A percentile compares a stretch with the other conserved stretches of the same genome.
phyloP scores from a whole-genome alignment of 1,140 invertebrate species.

The Chionoecetes opilio region DNA sequence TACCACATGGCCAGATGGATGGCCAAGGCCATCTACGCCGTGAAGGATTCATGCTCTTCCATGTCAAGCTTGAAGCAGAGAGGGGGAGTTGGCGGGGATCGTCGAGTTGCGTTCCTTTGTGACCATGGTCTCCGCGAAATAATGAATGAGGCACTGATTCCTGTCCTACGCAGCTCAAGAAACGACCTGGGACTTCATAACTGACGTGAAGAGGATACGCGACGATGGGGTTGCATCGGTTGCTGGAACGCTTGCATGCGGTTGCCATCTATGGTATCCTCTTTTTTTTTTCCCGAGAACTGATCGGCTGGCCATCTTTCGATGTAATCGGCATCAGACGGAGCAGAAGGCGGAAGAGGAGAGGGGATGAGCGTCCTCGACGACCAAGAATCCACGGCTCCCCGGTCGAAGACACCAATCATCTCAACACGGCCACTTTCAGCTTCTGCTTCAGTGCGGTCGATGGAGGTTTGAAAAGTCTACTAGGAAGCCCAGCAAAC shows the following conservation, averaged over 20 bases:
- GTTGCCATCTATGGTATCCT: slow-evolving; percentile 32
- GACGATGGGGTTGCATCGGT: slow-evolving; percentile 56
- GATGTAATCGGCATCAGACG: background rate
- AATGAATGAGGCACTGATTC: slow-evolving; percentile 49
- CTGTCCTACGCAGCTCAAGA: background rate
- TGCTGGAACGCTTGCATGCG: slow-evolving; percentile 7
- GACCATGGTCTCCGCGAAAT: slow-evolving; percentile 33
- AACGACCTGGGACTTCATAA: slow-evolving; percentile 59
- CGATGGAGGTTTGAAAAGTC: slow-evolving; percentile 12
- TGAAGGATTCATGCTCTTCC: slow-evolving; percentile 59
- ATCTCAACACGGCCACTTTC: too few species aligned
- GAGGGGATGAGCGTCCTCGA: background rate
- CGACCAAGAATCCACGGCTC: background rate
- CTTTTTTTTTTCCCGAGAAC: background rate
- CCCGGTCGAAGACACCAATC: too few species aligned
- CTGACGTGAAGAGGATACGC: slow-evolving; percentile 55
- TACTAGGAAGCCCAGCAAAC: background rate
- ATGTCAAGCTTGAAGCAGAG: slow-evolving; percentile 28
- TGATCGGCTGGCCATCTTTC: slow-evolving; percentile 17
- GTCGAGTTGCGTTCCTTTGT: slow-evolving; percentile 58
- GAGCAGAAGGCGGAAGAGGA: background rate
- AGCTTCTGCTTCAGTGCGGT: background rate
- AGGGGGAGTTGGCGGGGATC: slow-evolving; percentile 1
- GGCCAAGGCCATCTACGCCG: slow-evolving; percentile 69
- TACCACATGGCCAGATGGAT: slow-evolving; percentile 64